Percentiles rank a stretch among this genome's conserved stretches.
Conservation (phyloP, 2,113 vertebrate species). For the Polyodon spathula region DNA sequence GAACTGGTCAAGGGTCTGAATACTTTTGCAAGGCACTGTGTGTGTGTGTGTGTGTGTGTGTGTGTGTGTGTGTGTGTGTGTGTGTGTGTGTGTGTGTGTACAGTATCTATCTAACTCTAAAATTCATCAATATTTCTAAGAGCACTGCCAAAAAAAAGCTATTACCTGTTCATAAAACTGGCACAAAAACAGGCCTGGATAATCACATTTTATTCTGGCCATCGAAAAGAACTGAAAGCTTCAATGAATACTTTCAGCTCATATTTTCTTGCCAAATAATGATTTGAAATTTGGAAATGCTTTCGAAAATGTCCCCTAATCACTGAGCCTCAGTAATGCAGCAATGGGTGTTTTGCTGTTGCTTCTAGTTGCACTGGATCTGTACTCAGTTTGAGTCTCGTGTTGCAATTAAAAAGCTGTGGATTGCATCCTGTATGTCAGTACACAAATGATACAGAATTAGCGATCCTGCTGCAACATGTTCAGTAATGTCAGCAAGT, state of each 20-base stretch:
- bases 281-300: constrained; percentile 6
- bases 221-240: constrained; percentile 1
- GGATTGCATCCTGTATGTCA: background rate
- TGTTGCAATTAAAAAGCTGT: background rate
- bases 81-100: too few species aligned
- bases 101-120: background rate
- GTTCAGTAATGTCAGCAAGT: background rate
- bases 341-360: background rate
- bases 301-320: too few species aligned
- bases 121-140: constrained; percentile 16
- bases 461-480: background rate
- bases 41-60: too few species aligned
- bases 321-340: background rate
- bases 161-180: constrained; percentile 16
- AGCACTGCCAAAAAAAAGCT: constrained; percentile 16
- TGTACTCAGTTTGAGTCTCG: background rate
- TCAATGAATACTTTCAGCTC: constrained; percentile 2
- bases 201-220: constrained; percentile 17
- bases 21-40: too few species aligned
- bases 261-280: background rate
- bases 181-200: constrained; percentile 7
- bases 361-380: background rate
- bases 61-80: too few species aligned
- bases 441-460: background rate
- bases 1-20: too few species aligned